phyloP scores from a whole-genome alignment of 2,113 vertebrate species.

The Caretta caretta region DNA sequence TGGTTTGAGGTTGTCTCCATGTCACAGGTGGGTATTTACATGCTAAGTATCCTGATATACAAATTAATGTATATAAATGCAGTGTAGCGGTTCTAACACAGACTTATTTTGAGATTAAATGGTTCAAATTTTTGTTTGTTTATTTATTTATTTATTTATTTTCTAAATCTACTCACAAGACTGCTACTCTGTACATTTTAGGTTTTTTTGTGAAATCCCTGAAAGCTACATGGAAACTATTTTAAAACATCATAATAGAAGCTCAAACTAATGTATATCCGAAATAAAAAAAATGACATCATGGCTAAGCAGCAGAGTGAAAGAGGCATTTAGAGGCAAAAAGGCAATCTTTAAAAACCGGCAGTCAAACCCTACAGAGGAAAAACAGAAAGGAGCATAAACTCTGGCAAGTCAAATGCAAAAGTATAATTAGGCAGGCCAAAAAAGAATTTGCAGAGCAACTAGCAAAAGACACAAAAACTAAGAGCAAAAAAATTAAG shows the following conservation, averaged over 20 bases:
- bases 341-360: neutral
- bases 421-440: neutral
- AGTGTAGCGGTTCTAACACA: neutral
- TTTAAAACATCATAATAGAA: neutral
- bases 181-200: neutral
- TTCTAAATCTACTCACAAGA: neutral
- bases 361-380: neutral
- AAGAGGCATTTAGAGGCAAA: neutral
- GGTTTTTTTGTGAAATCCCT: neutral
- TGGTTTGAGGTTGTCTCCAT: slow-evolving; percentile 94
- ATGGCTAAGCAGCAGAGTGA: neutral
- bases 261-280: neutral
- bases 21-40: slow-evolving; percentile 81
- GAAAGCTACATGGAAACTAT: neutral
- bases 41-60: neutral
- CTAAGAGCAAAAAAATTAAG: neutral
- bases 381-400: neutral
- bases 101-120: neutral
- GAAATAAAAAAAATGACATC: neutral
- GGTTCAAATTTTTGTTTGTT: neutral
- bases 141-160: neutral
- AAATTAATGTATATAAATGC: fast-evolving
- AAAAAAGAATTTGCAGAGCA: neutral
- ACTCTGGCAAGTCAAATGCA: neutral
- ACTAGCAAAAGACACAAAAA: neutral